A percentile compares a stretch with the other conserved stretches of the same genome.
phyloP scores from a whole-genome alignment of 37 sponge, comb jelly and placozoan genomes.

The Oscarella lobularis region DNA sequence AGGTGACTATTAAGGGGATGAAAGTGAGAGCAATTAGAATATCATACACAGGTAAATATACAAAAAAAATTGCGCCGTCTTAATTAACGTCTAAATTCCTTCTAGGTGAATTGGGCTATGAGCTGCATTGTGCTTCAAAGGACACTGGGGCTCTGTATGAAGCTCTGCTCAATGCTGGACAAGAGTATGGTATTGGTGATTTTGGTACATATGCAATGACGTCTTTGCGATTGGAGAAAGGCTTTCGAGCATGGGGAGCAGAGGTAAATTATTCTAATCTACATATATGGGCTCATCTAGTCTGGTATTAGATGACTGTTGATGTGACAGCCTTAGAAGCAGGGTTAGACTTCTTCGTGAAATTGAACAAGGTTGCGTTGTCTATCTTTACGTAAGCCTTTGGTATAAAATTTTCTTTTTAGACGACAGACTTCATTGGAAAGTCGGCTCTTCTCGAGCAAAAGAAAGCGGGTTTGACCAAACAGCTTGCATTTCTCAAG shows the following conservation, averaged over 20 bases:
- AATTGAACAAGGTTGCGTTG: neutral
- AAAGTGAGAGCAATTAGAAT: neutral
- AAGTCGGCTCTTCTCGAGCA: conserved; percentile 40
- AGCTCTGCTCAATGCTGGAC: conserved; percentile 9
- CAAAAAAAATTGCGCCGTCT: neutral
- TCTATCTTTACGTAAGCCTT: neutral
- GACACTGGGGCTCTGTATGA: conserved; percentile 11
- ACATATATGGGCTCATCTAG: neutral
- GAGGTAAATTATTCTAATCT: conserved; percentile 14
- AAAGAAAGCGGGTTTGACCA: conserved; percentile 25
- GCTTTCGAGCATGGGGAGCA: conserved; percentile 26
- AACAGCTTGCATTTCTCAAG: conserved; percentile 27
- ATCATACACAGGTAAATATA: conserved; percentile 25
- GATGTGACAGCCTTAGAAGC: neutral
- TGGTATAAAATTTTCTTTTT: neutral
- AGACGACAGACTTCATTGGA: conserved; percentile 45
- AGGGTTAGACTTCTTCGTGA: neutral
- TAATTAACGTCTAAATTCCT: neutral
- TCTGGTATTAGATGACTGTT: conserved; percentile 1
- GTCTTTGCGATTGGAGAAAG: conserved; percentile 18
- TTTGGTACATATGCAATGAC: conserved; percentile 23
- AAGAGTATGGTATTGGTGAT: conserved; percentile 12
- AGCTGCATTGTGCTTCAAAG: conserved; percentile 3
- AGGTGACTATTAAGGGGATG: conserved; percentile 2
- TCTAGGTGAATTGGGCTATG: conserved; percentile 27